Conservation (phyloP, 2,113 vertebrate genomes). For the Pterocles gutturalis region DNA sequence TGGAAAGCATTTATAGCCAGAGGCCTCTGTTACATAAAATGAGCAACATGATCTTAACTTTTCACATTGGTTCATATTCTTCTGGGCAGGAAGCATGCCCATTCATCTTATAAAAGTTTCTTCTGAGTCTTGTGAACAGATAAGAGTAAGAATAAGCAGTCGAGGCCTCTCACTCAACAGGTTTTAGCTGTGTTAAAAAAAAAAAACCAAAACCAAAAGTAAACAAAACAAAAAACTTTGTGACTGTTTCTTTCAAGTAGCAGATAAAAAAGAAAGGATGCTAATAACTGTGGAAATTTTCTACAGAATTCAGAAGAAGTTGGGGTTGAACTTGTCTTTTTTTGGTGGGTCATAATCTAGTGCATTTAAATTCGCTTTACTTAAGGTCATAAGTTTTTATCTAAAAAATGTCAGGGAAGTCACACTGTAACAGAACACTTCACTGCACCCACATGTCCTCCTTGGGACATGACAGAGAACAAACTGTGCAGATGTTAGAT, state of each 20-base stretch:
- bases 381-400: neutral
- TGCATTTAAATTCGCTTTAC: neutral
- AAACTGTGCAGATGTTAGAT: neutral
- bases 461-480: neutral
- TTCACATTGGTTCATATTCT: neutral
- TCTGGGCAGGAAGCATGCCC: neutral
- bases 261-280: rapidly evolving
- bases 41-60: neutral
- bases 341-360: neutral
- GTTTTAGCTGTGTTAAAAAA: neutral
- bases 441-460: neutral
- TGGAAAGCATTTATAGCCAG: neutral
- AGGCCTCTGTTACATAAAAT: neutral
- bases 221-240: neutral
- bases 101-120: neutral
- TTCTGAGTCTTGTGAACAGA: neutral
- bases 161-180: neutral
- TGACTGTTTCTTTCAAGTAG: neutral
- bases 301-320: neutral
- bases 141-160: neutral
- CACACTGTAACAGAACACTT: neutral
- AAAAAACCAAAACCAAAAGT: neutral
- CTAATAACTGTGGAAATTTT: neutral
- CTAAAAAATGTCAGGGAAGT: neutral
- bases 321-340: rapidly evolving